These are phyloP conservation scores for Urophycis tenuis DNA, from an alignment of 2,797 vertebrate genomes.

Conservation along the genomic window DNA sequence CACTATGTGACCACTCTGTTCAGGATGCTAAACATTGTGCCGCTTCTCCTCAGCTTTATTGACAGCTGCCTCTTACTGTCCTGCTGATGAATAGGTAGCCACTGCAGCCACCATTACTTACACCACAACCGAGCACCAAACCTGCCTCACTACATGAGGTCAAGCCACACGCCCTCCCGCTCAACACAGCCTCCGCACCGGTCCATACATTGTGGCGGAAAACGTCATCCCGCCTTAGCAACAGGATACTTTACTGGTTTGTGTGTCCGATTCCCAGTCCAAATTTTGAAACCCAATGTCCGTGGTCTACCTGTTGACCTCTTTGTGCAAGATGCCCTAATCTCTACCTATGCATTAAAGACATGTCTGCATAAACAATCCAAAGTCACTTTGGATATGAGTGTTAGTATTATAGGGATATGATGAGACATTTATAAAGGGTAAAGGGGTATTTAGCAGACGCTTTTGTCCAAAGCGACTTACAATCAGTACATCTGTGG, in stretches of 20 bases:
- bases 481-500: too few species aligned
- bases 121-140: not conserved
- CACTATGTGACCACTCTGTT: too few species aligned
- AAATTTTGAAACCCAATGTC: not conserved
- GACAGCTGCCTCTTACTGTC: too few species aligned
- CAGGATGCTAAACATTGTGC: too few species aligned
- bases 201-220: too few species aligned
- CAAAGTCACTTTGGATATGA: not conserved
- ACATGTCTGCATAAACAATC: not conserved
- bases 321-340: not conserved
- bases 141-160: not conserved
- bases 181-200: not conserved
- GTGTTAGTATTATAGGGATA: not conserved
- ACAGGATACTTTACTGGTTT: not conserved
- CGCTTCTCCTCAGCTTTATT: too few species aligned
- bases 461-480: too few species aligned
- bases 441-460: too few species aligned
- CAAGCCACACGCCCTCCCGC: too few species aligned
- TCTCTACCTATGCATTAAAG: not conserved
- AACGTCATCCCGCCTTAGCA: not conserved
- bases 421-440: too few species aligned
- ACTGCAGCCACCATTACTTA: too few species aligned
- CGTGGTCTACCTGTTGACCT: not conserved
- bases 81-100: too few species aligned
- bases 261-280: not conserved